Base-by-base conservation (phyloP, 2,113 vertebrate genomes). In the Scopus umbretta region DNA sequence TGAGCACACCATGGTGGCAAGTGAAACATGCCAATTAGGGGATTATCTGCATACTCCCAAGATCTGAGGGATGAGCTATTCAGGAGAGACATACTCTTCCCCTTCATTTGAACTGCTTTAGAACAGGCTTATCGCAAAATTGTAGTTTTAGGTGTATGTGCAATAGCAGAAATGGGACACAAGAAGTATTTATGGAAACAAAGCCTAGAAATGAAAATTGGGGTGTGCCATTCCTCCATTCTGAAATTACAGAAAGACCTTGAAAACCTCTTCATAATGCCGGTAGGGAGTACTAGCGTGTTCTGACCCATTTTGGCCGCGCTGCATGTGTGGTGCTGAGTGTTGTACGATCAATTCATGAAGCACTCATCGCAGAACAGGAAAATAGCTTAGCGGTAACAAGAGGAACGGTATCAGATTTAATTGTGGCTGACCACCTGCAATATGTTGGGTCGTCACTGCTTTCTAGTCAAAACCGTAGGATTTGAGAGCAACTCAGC, bases 21-120 rank as follows among this genome's bases (percentile, higher is more conserved):
- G 47, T 52, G 40, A 71, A 96, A 70, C 47, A 6, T 66, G 92
- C 80, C 74, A 86, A 55, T 92, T 92, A 84, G 70, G 92, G 65
- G 70, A 91, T 97, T 74, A 95, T 79, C 68, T 87, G 72, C 74
- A 59, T 88, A 5, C 73, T 86, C 80, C 90, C 59, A 81, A 71
- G 63, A 59, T 55, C 34, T 12, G 78, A 94, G 55, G 72, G 30
- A 47, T 47, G 70, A 85, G 63, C 78, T 74, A 4, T 18, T 75
- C 27, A 49, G 87, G 49, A 67, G 32, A 91, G 82, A 67, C 59
- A 20, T n/a, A 16, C 52, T 38, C 71, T 30, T n/a, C 11, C 25
- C 71, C 43, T 70, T 67, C 43, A 9, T 34, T 32, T 53, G 72
- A 86, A 17, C 52, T 74, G 38, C 49, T 53, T 58, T 58, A 27